These are phyloP conservation scores for Magallana gigas DNA, from an alignment of 1,140 invertebrate genomes.

Conservation along the genomic window DNA sequence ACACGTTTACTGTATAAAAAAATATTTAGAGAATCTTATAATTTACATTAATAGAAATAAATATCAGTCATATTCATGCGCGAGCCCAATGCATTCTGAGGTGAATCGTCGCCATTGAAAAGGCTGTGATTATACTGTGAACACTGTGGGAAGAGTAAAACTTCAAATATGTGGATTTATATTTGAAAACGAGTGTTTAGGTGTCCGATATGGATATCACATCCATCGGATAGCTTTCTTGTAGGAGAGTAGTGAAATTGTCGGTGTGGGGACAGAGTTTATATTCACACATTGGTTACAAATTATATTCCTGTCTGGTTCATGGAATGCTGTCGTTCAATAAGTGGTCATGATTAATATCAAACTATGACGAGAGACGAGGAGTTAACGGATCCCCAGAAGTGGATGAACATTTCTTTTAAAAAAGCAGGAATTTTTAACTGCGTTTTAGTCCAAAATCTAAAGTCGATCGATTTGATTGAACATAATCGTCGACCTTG, in stretches of 20 bases:
- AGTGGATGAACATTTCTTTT: conserved; percentile 27
- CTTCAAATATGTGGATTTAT: conserved; percentile 26
- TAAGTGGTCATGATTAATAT: conserved; percentile 38
- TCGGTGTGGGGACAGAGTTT: not conserved
- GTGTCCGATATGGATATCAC: conserved; percentile 16
- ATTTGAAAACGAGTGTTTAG: too few relatives aligned
- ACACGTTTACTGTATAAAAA: not conserved
- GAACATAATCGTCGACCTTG: conserved; percentile 37
- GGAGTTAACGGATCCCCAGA: conserved; percentile 14
- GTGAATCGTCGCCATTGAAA: conserved; percentile 38
- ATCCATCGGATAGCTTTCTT: conserved; percentile 31
- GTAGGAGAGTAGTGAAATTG: not conserved
- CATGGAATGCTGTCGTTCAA: conserved; percentile 33
- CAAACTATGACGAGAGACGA: conserved; percentile 18
- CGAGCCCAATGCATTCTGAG: not conserved
- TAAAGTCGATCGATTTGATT: conserved; percentile 36
- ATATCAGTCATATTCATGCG: conserved; percentile 2
- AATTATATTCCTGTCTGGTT: conserved; percentile 28
- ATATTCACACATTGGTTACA: not conserved
- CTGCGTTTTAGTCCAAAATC: conserved; percentile 22
- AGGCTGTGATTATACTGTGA: conserved; percentile 22
- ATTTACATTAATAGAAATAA: not conserved
- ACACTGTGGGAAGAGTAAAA: not conserved
- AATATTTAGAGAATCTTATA: not conserved
- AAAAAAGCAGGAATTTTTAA: conserved; percentile 1